phyloP scores from a whole-genome alignment of 2,888 invertebrate species.

The Limulus polyphemus region DNA sequence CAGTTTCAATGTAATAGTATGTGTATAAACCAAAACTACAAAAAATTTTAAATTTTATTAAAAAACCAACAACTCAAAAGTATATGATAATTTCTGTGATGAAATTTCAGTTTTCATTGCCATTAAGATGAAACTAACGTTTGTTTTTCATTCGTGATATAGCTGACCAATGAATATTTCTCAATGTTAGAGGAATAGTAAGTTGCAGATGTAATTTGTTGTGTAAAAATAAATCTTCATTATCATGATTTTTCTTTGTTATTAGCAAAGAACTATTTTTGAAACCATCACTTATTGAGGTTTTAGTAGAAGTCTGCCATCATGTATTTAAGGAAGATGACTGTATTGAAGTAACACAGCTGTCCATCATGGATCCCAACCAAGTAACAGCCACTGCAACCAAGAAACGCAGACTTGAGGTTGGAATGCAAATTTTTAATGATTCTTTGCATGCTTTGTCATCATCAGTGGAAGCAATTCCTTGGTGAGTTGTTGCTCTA shows the following conservation, averaged over 20 bases:
- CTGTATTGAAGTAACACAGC: conserved; percentile 11
- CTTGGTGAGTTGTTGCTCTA: conserved; percentile 10
- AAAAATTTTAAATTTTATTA: too few relatives aligned
- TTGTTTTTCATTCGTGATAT: too few relatives aligned
- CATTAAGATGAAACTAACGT: too few relatives aligned
- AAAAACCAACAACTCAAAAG: too few relatives aligned
- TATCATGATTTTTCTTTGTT: background rate
- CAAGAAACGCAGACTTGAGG: conserved; percentile 16
- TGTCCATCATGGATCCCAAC: conserved; percentile 2
- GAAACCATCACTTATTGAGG: conserved; percentile 13
- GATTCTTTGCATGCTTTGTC: conserved; percentile 6
- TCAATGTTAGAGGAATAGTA: too few relatives aligned
- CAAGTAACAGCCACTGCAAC: conserved; percentile 5
- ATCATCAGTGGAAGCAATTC: conserved; percentile 12
- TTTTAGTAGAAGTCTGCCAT: conserved; percentile 13
- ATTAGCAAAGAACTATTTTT: conserved; percentile 17
- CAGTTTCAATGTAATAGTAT: too few relatives aligned
- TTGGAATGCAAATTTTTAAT: conserved; percentile 10
- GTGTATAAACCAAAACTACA: too few relatives aligned
- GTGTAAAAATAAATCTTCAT: background rate
- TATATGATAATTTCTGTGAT: too few relatives aligned
- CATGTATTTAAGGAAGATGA: conserved; percentile 14
- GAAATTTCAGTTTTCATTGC: too few relatives aligned
- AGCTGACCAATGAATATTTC: too few relatives aligned
- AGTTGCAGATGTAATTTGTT: too few relatives aligned